Evolutionary conservation across 2,888 invertebrate genomes (phyloP).

Genomic region (Stenotaenia linearis): DNA sequence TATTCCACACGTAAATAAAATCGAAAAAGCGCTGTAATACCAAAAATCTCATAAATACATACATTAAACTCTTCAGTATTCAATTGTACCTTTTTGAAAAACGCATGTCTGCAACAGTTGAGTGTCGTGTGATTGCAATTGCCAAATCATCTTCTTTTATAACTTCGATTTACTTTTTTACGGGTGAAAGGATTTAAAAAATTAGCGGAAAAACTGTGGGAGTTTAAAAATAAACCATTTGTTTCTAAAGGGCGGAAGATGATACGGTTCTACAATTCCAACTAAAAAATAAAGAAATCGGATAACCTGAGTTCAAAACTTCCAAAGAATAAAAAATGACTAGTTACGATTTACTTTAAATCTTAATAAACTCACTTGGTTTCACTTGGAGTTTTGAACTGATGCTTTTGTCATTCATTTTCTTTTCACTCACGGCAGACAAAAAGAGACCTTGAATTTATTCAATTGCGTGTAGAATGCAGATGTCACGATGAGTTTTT

Average conservation of each 20-base stretch:
- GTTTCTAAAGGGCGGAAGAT: neutral
- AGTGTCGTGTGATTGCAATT: neutral
- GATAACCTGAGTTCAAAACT: neutral
- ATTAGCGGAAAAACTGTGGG: neutral
- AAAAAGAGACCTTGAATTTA: neutral
- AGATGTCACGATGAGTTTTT: neutral
- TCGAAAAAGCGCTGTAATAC: neutral
- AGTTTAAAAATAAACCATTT: neutral
- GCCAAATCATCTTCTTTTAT: neutral
- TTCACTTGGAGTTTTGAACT: neutral
- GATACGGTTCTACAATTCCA: neutral
- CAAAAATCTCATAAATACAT: neutral
- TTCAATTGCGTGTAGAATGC: neutral
- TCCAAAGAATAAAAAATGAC: neutral
- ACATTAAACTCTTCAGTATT: too few relatives aligned
- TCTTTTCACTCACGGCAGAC: neutral
- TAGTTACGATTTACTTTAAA: neutral
- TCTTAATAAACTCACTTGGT: neutral
- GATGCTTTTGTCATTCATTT: neutral
- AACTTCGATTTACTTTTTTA: neutral
- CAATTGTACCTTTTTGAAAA: neutral
- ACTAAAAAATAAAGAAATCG: neutral
- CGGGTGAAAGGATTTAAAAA: neutral
- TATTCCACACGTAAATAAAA: neutral
- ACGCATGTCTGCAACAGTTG: neutral